phyloP scores from a whole-genome alignment of 2,113 vertebrate species.

The Xenopus tropicalis region DNA sequence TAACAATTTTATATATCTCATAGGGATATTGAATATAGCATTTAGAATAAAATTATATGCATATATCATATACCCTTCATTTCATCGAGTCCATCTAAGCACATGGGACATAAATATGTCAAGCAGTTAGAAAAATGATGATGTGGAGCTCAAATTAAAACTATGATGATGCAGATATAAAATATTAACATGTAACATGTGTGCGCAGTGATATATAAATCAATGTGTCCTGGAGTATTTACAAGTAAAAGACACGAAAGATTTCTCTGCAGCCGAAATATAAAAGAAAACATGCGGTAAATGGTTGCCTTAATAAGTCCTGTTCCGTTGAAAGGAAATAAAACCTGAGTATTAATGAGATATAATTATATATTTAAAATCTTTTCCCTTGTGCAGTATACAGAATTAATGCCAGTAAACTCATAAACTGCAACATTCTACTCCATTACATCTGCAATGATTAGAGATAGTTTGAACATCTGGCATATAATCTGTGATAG shows the following conservation, averaged over 20 bases:
- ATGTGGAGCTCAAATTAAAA: not conserved
- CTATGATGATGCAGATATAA: slow-evolving; percentile 4
- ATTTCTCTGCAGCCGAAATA: slow-evolving; percentile 56
- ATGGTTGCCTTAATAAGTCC: slow-evolving; percentile 86
- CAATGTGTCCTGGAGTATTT: slow-evolving; percentile 50
- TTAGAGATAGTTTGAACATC: slow-evolving; percentile 95
- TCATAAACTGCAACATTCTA: slow-evolving; percentile 96
- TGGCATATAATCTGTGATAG: slow-evolving; percentile 93
- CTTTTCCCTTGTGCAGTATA: slow-evolving; percentile 91
- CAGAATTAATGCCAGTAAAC: slow-evolving; percentile 93
- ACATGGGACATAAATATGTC: slow-evolving; percentile 5
- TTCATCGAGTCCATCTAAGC: not conserved
- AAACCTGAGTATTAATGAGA: slow-evolving; percentile 92
- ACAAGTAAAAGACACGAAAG: slow-evolving; percentile 58
- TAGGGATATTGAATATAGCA: not conserved
- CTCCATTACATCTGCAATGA: slow-evolving; percentile 98
- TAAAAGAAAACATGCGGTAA: slow-evolving; percentile 76
- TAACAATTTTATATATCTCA: slow-evolving; percentile 1
- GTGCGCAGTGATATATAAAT: not conserved
- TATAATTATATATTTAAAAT: slow-evolving; percentile 95
- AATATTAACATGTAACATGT: not conserved
- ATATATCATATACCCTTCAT: not conserved
- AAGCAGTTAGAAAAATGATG: not conserved
- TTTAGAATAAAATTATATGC: slow-evolving; percentile 4
- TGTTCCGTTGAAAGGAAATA: slow-evolving; percentile 86